Percentiles rank a stretch among this genome's conserved stretches.
These are phyloP conservation scores for Cabera pusaria DNA, from an alignment of 2,888 invertebrate genomes.

Conservation along the genomic window DNA sequence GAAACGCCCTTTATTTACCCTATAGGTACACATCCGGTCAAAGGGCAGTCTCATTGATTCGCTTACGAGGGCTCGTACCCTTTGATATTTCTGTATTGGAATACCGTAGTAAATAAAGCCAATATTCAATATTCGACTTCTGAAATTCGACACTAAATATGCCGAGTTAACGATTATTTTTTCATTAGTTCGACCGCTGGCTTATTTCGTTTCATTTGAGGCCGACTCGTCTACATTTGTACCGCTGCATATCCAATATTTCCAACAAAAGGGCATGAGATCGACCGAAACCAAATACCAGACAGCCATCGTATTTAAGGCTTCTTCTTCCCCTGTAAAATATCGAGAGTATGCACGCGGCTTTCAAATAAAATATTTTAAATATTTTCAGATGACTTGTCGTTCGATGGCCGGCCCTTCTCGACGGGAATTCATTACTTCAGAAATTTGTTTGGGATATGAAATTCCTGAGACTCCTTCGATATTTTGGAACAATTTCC, in stretches of 20 bases:
- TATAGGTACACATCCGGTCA: conserved; percentile 61
- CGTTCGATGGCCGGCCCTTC: conserved; percentile 36
- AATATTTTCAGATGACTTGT: conserved; percentile 29
- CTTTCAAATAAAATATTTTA: conserved; percentile 25
- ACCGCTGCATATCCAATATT: conserved; percentile 2
- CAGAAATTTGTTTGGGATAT: conserved; percentile 69
- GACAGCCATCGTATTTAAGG: conserved; percentile 13
- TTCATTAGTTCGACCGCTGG: conserved; percentile 3
- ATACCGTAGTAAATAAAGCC: conserved; percentile 55
- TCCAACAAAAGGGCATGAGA: conserved; percentile 1
- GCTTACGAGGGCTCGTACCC: conserved; percentile 40
- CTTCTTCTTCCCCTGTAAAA: conserved; percentile 6
- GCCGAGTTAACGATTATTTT: conserved; percentile 2
- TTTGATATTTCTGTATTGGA: conserved; percentile 57
- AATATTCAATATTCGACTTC: conserved; percentile 54
- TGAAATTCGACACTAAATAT: conserved; percentile 26
- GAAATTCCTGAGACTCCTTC: conserved; percentile 62
- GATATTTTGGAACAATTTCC: conserved; percentile 49
- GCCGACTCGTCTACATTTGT: conserved; percentile 3
- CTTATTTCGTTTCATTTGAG: not conserved
- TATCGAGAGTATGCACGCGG: conserved; percentile 17
- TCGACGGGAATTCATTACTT: conserved; percentile 57
- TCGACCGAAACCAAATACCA: conserved; percentile 7
- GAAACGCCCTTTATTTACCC: conserved; percentile 68
- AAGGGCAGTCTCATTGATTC: conserved; percentile 64